A percentile compares a stretch with the other conserved stretches of the same genome.
These are phyloP conservation scores for Rhabditoides inermis DNA, from an alignment of 2,888 invertebrate genomes.

Conservation along the genomic window DNA sequence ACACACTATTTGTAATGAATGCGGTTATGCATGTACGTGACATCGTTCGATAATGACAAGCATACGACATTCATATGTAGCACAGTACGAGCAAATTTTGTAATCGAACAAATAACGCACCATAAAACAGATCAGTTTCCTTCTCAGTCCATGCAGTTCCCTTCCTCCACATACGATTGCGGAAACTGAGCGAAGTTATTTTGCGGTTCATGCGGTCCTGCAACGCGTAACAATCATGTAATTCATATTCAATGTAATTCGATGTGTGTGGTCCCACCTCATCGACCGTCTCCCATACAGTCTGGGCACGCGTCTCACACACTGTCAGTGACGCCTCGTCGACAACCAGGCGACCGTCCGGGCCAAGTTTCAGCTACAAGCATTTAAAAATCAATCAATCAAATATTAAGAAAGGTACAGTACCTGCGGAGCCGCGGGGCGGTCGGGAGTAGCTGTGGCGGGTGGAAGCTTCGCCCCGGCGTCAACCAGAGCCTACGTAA, in stretches of 20 bases:
- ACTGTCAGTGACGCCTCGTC: slow-evolving; percentile 40
- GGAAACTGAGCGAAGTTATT: slow-evolving; percentile 39
- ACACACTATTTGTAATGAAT: slow-evolving; percentile 2
- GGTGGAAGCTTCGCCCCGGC: neutral
- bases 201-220: slow-evolving; percentile 32
- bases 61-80: too few species aligned
- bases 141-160: slow-evolving; percentile 28
- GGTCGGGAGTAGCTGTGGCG: neutral
- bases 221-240: slow-evolving; percentile 1
- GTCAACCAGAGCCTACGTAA: neutral
- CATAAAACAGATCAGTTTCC: slow-evolving; percentile 46
- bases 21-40: too few species aligned
- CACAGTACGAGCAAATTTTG: neutral
- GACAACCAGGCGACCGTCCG: slow-evolving; percentile 33
- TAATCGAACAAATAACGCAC: too few species aligned
- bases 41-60: too few species aligned
- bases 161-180: slow-evolving; percentile 25
- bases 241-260: neutral
- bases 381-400: neutral
- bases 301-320: slow-evolving; percentile 11
- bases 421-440: slow-evolving; percentile 14
- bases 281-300: slow-evolving; percentile 39
- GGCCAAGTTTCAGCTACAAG: slow-evolving; percentile 35
- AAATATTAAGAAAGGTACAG: neutral
- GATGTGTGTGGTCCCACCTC: slow-evolving; percentile 17